Base-by-base conservation (phyloP, 1,140 invertebrate species). In the Macrobrachium nipponense region DNA sequence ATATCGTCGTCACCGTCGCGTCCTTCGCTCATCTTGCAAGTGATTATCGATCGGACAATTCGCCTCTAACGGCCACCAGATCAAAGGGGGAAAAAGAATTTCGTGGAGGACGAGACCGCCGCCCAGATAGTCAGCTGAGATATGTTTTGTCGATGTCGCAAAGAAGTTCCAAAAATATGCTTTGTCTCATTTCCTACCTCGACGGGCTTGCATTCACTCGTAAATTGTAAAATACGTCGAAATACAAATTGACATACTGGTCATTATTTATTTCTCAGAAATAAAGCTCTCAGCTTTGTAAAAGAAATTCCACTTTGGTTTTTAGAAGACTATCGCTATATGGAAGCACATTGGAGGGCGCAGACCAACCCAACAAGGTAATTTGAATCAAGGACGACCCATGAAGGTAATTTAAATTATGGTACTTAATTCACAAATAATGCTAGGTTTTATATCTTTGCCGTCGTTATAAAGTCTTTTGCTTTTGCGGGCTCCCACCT, bases 1-100 rank as follows among this genome's bases (percentile, higher is more conserved):
- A 92, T 91, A 89, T 93, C 93, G 15, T 93, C 87, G 62, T 90
- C 85, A 14, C 59, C 75, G 44, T 87, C 85, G 17, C 85, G 78
- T 58, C 85, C 72, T 36, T 87, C 85, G n/a, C 85, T 87, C 85
- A 87, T 87, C 27, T 7, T 23, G 44, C 60, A 14, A 14, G 59
- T 75, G 14, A 7, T 5, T 68, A n/a, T 17, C 12, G 11, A 68
- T n/a, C 12, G 27, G 8, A n/a, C 11, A n/a, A 27, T 5, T 68
- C 64, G n/a, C 64, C n/a, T 20, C n/a, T 68, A n/a, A 68, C 64
- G 10, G n/a, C 27, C 27, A 36, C 27, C 27, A 36, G 27, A 36
- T 17, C n/a, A 12, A 17, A 36, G 14, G n/a, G 59, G 75, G 75
- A 12, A 20, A 58, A 15, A 14, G 51, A 72, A 72, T 72, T 36